Percentiles rank a stretch among this genome's conserved stretches.
phyloP scores from a whole-genome alignment of 2,113 vertebrate species.

The Vanacampus margaritifer region DNA sequence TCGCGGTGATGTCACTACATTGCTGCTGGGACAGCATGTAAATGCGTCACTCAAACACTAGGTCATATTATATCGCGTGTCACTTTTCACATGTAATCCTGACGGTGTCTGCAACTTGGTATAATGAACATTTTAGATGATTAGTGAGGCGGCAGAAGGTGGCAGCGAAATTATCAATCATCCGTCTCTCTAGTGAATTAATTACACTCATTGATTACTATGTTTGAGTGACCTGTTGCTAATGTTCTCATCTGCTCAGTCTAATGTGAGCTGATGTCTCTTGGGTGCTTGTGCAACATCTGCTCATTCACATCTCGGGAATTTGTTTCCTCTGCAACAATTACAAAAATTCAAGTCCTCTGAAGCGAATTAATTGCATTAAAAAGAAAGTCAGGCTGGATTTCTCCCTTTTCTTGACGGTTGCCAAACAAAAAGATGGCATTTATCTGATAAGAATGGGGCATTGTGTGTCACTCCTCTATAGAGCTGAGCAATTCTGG shows the following conservation, averaged over 20 bases:
- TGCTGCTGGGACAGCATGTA: neutral
- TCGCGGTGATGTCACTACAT: neutral
- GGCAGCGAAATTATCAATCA: constrained; percentile 19
- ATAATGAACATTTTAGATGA: constrained; percentile 6
- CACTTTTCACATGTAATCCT: constrained; percentile 2
- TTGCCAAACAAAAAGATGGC: neutral
- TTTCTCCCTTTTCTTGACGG: neutral
- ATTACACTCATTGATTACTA: constrained; percentile 39
- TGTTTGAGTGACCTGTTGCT: constrained; percentile 33
- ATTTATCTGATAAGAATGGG: constrained; percentile 3
- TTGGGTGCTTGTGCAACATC: constrained; percentile 35
- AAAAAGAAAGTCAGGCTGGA: neutral
- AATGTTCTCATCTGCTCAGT: constrained; percentile 35
- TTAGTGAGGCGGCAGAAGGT: constrained; percentile 15
- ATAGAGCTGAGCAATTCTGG: neutral
- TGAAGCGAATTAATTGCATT: neutral
- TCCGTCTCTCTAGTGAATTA: constrained; percentile 30
- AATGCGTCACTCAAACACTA: neutral
- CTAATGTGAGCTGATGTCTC: constrained; percentile 33
- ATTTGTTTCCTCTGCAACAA: constrained; percentile 1
- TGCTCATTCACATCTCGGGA: constrained; percentile 27
- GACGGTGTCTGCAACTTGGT: neutral
- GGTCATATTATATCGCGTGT: neutral
- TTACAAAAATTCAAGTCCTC: neutral
- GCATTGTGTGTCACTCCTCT: constrained; percentile 2